A percentile compares a stretch with the other conserved stretches of the same genome.
Evolutionary conservation across 2,797 vertebrate genomes (phyloP).

Genomic region (Poecilia gillii): DNA sequence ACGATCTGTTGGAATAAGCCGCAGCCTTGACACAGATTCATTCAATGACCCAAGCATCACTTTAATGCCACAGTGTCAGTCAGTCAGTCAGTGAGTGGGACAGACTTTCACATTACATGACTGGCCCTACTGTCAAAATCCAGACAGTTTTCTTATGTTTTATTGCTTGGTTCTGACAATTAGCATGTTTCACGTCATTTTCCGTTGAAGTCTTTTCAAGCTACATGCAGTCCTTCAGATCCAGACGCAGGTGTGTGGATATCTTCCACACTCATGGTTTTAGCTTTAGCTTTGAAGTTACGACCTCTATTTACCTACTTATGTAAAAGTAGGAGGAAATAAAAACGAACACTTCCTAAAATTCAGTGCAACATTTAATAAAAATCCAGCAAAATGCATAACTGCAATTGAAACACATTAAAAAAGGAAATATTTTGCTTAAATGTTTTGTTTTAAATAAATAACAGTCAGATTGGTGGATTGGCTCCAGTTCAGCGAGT

Average conservation of each 20-base stretch:
- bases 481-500: background rate
- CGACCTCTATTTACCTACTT: background rate
- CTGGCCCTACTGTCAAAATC: background rate
- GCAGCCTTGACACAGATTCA: background rate
- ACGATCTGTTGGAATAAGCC: background rate
- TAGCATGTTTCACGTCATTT: background rate
- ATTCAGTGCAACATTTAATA: background rate
- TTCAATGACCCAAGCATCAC: background rate
- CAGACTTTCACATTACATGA: conserved; percentile 2
- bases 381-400: background rate
- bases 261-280: background rate
- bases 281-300: background rate
- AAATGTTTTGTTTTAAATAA: background rate
- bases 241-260: background rate
- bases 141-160: background rate
- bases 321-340: background rate
- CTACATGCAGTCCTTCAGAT: background rate
- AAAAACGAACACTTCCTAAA: background rate
- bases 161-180: background rate
- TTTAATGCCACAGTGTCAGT: too few species aligned
- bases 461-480: background rate
- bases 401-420: background rate
- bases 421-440: background rate
- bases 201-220: background rate
- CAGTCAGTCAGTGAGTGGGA: background rate